Percentiles rank a stretch among this genome's conserved stretches.
phyloP scores from a whole-genome alignment of 2,113 vertebrate species.

The Lucifuga dentata region DNA sequence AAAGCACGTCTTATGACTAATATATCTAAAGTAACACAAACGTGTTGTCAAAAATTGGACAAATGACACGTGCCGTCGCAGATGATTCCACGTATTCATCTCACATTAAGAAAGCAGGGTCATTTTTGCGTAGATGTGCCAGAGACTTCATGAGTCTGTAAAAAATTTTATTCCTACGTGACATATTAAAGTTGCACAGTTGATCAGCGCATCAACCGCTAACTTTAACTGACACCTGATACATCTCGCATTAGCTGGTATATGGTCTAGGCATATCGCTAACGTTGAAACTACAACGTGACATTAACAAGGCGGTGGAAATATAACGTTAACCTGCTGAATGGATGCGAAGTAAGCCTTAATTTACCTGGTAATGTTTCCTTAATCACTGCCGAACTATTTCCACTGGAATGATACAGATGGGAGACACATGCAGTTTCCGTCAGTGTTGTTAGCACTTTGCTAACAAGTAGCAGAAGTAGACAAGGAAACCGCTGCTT shows the following conservation, averaged over 20 bases:
- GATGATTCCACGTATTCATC: no score
- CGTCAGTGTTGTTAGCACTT: constrained; percentile 69
- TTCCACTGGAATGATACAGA: constrained; percentile 36
- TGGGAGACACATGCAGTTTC: constrained; percentile 38
- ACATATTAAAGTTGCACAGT: no score
- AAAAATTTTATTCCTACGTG: not conserved
- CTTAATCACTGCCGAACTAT: not conserved
- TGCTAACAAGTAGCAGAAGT: constrained; percentile 48
- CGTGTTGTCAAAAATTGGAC: no score
- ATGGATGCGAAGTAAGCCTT: not conserved
- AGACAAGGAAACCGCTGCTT: not conserved
- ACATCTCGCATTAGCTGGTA: not conserved
- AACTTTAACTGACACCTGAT: not conserved
- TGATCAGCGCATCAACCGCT: not conserved
- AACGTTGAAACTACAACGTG: not conserved
- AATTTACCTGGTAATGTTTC: constrained; percentile 50
- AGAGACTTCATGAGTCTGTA: not conserved
- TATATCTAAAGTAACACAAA: no score
- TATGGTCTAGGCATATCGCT: not conserved
- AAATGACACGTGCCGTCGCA: no score
- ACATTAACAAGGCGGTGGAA: not conserved
- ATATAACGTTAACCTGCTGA: no score
- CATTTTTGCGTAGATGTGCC: not conserved
- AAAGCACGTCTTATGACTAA: no score
- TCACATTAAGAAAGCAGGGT: not conserved